Percentiles rank a stretch among this genome's conserved stretches.
These are phyloP conservation scores for Brachionus angularis DNA, from an alignment of 1,140 invertebrate genomes.

Conservation along the genomic window DNA sequence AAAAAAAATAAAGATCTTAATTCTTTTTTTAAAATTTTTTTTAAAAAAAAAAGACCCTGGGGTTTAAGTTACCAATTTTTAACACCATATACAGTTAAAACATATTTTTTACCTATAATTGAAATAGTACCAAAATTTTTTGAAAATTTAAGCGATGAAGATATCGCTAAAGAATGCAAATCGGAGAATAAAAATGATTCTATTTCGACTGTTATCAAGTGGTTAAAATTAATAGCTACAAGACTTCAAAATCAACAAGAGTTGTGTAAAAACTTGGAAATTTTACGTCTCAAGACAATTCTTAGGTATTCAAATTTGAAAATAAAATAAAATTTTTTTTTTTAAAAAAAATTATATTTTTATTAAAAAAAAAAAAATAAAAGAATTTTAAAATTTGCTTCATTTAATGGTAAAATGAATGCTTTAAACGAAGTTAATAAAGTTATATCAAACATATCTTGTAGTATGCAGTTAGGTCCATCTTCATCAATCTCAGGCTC, in stretches of 20 bases:
- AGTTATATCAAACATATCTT: constrained; percentile 67
- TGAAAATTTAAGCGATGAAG: constrained; percentile 91
- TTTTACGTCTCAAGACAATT: constrained; percentile 93
- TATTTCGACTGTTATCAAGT: constrained; percentile 56
- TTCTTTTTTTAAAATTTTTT: constrained; percentile 16
- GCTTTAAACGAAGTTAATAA: constrained; percentile 97
- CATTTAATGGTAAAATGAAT: constrained; percentile 98
- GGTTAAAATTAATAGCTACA: constrained; percentile 76
- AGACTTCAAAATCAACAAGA: constrained; percentile 74
- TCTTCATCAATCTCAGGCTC: constrained; percentile 17
- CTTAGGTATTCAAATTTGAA: no score
- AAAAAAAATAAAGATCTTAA: neutral
- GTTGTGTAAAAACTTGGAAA: constrained; percentile 80
- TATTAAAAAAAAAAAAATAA: no score
- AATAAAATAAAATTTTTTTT: constrained; percentile 45
- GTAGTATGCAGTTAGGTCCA: constrained; percentile 12
- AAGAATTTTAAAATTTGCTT: constrained; percentile 85
- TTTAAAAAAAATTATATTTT: no score
- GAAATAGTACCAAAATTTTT: constrained; percentile 62
- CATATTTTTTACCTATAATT: constrained; percentile 86
- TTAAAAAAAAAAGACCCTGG: constrained; percentile 67
- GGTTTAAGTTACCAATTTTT: constrained; percentile 85
- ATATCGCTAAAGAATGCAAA: constrained; percentile 91
- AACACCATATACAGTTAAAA: constrained; percentile 79
- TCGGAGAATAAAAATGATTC: constrained; percentile 70